Conservation (phyloP, 2,797 vertebrate species). For the Leptatherina wallacei region DNA sequence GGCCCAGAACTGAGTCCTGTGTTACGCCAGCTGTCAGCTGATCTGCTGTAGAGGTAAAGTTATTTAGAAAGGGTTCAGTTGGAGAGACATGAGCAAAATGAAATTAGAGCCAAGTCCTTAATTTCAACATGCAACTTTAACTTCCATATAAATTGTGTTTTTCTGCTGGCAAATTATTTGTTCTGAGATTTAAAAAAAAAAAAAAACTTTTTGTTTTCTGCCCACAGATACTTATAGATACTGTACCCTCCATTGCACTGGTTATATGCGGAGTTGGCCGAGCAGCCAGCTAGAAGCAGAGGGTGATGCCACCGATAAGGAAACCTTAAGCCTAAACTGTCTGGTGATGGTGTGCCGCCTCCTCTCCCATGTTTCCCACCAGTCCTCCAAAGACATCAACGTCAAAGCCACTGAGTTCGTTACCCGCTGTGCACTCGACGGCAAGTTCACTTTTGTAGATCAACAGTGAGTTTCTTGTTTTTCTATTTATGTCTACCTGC, state of each 20-base stretch:
- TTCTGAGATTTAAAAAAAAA: too few relatives aligned
- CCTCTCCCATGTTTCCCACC: conserved; percentile 85
- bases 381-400: conserved; percentile 85
- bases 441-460: conserved; percentile 96
- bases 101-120: background rate
- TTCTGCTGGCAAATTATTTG: background rate
- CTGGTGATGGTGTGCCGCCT: conserved; percentile 92
- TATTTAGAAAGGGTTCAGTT: background rate
- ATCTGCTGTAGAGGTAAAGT: background rate
- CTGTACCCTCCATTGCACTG: conserved; percentile 96
- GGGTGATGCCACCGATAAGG: conserved; percentile 85
- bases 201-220: background rate
- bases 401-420: conserved; percentile 91
- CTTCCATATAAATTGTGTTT: too few relatives aligned
- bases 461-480: conserved; percentile 87
- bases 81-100: background rate
- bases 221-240: conserved; percentile 86
- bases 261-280: conserved; percentile 94
- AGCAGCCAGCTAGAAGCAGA: conserved; percentile 91
- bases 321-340: conserved; percentile 90
- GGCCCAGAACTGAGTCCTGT: too few relatives aligned
- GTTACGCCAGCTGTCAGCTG: too few relatives aligned
- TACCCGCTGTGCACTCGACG: conserved; percentile 94
- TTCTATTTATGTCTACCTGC: conserved; percentile 1
- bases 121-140: background rate